Percentiles rank a stretch among this genome's conserved stretches.
Conservation (phyloP, 2,113 vertebrate species). For the Leptobrachium leishanense region DNA sequence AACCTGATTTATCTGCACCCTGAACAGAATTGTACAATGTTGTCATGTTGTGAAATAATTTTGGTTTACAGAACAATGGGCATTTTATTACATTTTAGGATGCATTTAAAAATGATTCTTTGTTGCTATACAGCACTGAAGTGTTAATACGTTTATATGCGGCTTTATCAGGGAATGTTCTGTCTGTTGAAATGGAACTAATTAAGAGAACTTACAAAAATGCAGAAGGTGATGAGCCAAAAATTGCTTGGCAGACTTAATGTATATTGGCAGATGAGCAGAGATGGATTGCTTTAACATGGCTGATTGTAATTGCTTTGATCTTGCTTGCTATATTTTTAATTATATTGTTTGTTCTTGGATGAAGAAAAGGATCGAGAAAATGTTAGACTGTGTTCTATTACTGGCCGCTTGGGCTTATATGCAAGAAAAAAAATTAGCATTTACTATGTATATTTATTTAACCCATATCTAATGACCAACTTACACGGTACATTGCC, state of each 20-base stretch:
- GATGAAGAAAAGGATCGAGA: slow-evolving; percentile 10
- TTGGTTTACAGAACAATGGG: neutral
- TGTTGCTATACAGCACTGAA: slow-evolving; percentile 28
- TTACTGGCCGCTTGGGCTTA: neutral
- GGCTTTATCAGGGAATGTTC: slow-evolving; percentile 24
- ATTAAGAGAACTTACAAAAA: slow-evolving; percentile 43
- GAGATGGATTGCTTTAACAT: slow-evolving; percentile 42
- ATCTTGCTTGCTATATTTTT: slow-evolving; percentile 38
- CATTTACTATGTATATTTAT: too few relatives aligned
- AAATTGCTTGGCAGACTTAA: slow-evolving; percentile 44
- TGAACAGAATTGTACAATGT: too few relatives aligned
- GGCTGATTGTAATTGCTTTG: slow-evolving; percentile 43
- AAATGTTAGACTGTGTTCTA: slow-evolving; percentile 16
- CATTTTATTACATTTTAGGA: neutral
- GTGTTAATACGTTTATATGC: slow-evolving; percentile 9
- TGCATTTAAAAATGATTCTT: slow-evolving; percentile 15
- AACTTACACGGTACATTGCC: too few relatives aligned
- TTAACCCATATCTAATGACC: too few relatives aligned
- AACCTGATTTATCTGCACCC: too few relatives aligned
- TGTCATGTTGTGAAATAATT: neutral
- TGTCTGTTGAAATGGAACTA: slow-evolving; percentile 42
- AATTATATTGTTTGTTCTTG: slow-evolving; percentile 44
- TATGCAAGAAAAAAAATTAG: too few relatives aligned
- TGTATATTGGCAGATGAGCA: slow-evolving; percentile 43
- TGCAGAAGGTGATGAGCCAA: slow-evolving; percentile 42